Percentiles rank a stretch among this genome's conserved stretches.
Evolutionary conservation across 37 sponge, comb jelly and placozoan genomes (phyloP).

Genomic region (Corticium candelabrum): DNA sequence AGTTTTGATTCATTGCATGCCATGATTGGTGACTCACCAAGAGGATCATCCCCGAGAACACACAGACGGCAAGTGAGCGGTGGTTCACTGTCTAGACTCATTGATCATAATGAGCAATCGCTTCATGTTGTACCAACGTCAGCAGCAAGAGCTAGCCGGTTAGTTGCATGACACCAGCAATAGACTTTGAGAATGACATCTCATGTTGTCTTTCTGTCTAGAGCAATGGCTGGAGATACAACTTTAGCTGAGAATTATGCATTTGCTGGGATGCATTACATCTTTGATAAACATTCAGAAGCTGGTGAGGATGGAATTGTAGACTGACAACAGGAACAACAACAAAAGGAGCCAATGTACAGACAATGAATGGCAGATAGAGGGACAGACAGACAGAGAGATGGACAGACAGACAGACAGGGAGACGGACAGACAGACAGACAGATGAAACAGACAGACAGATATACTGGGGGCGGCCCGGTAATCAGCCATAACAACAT

Average conservation of each 20-base stretch:
- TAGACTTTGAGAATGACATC: background rate
- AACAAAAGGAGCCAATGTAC: too few species aligned
- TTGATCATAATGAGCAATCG: background rate
- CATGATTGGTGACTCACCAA: background rate
- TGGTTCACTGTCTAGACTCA: background rate
- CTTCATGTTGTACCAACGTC: background rate
- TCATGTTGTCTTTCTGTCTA: conserved; percentile 1
- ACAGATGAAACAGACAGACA: too few species aligned
- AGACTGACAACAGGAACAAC: background rate
- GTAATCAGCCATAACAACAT: too few species aligned
- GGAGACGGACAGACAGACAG: too few species aligned
- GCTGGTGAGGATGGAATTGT: conserved; percentile 47
- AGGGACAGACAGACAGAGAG: too few species aligned
- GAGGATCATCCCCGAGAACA: background rate
- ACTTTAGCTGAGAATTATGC: conserved; percentile 64
- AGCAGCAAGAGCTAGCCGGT: background rate
- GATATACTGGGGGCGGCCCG: too few species aligned
- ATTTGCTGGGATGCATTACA: conserved; percentile 80
- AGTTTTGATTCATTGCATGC: background rate
- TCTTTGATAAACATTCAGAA: conserved; percentile 68
- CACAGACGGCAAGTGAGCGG: background rate
- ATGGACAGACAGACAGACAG: too few species aligned
- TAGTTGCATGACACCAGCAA: too few species aligned
- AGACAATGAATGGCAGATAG: too few species aligned
- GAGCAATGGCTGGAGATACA: conserved; percentile 68